A percentile compares a stretch with the other conserved stretches of the same genome.
These are phyloP conservation scores for Anastatus disparis DNA, from an alignment of 1,140 invertebrate genomes.

Conservation along the genomic window DNA sequence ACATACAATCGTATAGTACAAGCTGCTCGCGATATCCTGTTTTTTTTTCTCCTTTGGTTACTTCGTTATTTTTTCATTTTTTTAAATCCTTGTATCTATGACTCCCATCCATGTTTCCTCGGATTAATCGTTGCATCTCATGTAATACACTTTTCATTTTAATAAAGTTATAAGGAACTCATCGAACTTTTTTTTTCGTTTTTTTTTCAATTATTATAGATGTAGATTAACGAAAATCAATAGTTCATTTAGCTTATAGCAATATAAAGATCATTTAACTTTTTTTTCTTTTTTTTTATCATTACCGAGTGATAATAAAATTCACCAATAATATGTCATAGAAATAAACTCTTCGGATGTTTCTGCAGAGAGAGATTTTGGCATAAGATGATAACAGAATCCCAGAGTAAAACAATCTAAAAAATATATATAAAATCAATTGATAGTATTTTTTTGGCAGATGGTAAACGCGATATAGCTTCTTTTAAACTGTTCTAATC, in stretches of 20 bases:
- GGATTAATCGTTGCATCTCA: constrained; percentile 15
- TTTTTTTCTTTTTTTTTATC: constrained; percentile 13
- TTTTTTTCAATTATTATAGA: too few relatives aligned
- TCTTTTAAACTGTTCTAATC: constrained; percentile 26
- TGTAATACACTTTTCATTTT: constrained; percentile 18
- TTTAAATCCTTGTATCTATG: too few relatives aligned
- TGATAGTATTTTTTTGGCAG: background rate
- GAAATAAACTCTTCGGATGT: too few relatives aligned
- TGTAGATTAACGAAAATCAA: background rate
- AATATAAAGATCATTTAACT: constrained; percentile 16
- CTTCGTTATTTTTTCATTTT: constrained; percentile 8
- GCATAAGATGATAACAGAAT: too few relatives aligned
- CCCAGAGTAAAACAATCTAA: too few relatives aligned
- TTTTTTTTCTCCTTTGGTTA: constrained; percentile 37
- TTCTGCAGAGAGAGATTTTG: too few relatives aligned
- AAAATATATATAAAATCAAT: background rate
- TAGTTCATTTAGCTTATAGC: constrained; percentile 9
- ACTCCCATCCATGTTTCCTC: constrained; percentile 12
- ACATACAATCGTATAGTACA: constrained; percentile 47
- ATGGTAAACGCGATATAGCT: constrained; percentile 16
- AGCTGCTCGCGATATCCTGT: constrained; percentile 46
- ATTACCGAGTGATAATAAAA: constrained; percentile 24
- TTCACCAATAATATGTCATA: constrained; percentile 34
- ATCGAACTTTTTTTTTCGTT: constrained; percentile 6
- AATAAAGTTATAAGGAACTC: constrained; percentile 36